phyloP scores from a whole-genome alignment of 2,797 vertebrate species.

The Lepilemur septentrionalis region DNA sequence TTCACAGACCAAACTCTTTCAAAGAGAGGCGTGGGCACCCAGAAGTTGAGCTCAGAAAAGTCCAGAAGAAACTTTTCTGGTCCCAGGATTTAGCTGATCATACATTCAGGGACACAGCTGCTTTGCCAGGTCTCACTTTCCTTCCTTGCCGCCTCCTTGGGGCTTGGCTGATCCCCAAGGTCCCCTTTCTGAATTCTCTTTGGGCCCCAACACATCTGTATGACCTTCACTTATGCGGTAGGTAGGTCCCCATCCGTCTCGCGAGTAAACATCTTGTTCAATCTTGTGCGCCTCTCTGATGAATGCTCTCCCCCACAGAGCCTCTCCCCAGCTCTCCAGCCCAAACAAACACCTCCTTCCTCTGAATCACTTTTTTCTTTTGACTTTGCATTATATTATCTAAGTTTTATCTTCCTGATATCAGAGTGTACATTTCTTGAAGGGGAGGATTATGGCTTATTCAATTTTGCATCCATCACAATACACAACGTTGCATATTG shows the following conservation, averaged over 20 bases:
- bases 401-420: conserved; percentile 19
- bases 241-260: not conserved
- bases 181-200: not conserved
- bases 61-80: not conserved
- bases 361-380: not conserved
- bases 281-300: not conserved
- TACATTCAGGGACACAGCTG: not conserved
- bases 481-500: not conserved
- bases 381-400: not conserved
- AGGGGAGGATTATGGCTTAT: conserved; percentile 20
- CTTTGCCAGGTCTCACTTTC: not conserved
- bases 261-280: not conserved
- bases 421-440: not conserved
- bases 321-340: not conserved
- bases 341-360: not conserved
- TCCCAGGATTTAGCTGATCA: not conserved
- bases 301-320: not conserved
- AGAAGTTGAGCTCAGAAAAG: conserved; percentile 33
- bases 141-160: not conserved
- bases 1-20: conserved; percentile 65
- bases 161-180: not conserved
- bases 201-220: not conserved
- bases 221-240: not conserved
- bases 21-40: conserved; percentile 54
- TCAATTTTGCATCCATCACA: conserved; percentile 3